Base-by-base conservation (phyloP, 23 tunicate species). In the Halocynthia roretzi region DNA sequence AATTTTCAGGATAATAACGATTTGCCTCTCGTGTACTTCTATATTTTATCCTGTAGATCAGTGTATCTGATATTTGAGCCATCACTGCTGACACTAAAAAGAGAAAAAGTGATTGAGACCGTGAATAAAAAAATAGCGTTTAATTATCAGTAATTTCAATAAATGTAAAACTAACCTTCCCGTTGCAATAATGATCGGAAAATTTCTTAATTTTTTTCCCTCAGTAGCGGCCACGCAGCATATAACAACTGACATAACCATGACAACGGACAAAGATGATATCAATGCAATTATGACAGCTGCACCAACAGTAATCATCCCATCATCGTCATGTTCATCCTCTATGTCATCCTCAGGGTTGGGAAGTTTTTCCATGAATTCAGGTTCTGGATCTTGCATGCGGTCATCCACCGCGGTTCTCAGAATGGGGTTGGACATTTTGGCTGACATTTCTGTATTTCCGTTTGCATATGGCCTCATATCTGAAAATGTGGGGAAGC, bases 231-330 rank as follows among this genome's bases (percentile, higher is more conserved):
- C 65, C 9, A 87, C 78, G 68, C 80, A 71, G 50, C 77, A 22
- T 12, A 87, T 82, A 50, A 77, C 56, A 31, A 87, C 67, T 7
- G 84, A 51, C 93, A 87, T 87, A 8, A 77, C 12, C 67, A 87
- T 7, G 56, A 87, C 71, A 9, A 80, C 84, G 7, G 49, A 80
- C n/a, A 83, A 17, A 10, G 83, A 63, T 22, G 84, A 58, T 9
- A 65, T 74, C 14, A 87, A 40, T 12, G 83, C 72, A 53, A 82
- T 53, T 20, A 81, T 79, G 9, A 70, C 76, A 8, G 78, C 87
- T 6, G 75, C 23, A 22, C 67, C n/a, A 14, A 78, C 6, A 6
- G 93, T 58, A 61, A 87, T 68, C 62, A 23, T 80, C 23, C 61
- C 56, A 40, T 23, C 52, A 65, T 5, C 70, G 0, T 9, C 10